phyloP scores from a whole-genome alignment of 2,113 vertebrate genomes.

The Pao palembangensis region DNA sequence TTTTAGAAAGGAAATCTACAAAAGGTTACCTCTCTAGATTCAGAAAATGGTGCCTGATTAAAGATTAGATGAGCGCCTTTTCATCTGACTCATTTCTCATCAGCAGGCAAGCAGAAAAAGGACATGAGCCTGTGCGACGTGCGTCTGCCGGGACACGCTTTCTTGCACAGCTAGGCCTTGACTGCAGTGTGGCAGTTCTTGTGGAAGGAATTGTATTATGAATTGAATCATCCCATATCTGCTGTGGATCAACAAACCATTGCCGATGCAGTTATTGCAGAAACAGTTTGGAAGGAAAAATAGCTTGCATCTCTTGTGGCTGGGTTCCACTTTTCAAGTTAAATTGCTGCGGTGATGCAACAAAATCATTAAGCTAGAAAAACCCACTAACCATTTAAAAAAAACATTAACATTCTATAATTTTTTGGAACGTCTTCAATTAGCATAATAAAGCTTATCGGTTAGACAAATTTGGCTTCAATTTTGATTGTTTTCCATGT shows the following conservation, averaged over 20 bases:
- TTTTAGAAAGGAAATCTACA: constrained; percentile 23
- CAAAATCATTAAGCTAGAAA: too few species aligned
- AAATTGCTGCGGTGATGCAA: too few species aligned
- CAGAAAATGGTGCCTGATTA: too few species aligned
- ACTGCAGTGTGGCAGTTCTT: not conserved
- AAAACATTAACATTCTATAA: too few species aligned
- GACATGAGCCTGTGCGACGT: not conserved
- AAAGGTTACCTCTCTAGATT: too few species aligned
- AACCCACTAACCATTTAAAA: too few species aligned
- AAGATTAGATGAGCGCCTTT: too few species aligned
- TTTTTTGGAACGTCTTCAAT: too few species aligned
- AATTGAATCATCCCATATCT: not conserved
- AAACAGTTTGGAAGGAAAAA: not conserved
- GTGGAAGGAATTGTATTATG: not conserved
- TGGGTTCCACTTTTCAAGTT: too few species aligned
- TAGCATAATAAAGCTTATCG: too few species aligned
- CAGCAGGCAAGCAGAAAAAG: constrained; percentile 9
- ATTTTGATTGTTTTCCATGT: not conserved
- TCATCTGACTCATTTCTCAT: too few species aligned
- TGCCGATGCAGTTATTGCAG: not conserved
- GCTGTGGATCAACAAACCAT: not conserved
- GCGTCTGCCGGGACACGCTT: constrained; percentile 9
- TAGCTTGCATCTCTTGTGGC: not conserved
- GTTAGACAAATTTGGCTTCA: too few species aligned
- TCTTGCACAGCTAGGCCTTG: constrained; percentile 20